Evolutionary conservation across 1,140 invertebrate genomes (phyloP).

Genomic region (Epicauta chinensis): DNA sequence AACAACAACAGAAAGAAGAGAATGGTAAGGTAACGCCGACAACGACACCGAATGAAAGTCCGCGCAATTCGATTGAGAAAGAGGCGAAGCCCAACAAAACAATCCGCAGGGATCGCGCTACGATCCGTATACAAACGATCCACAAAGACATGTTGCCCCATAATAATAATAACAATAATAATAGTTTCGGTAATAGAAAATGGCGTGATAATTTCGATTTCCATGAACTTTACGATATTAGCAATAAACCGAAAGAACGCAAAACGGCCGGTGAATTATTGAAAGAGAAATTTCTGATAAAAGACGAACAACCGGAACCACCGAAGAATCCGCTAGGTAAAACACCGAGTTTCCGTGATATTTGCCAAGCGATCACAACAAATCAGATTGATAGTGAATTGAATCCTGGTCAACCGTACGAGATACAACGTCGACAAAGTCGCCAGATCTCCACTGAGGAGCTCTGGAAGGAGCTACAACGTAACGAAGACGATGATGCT

Average conservation of each 20-base stretch:
- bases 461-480: conserved; percentile 37
- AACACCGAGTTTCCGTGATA: conserved; percentile 48
- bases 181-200: conserved; percentile 35
- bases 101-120: conserved; percentile 61
- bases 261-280: conserved; percentile 65
- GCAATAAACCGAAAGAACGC: conserved; percentile 38
- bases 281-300: conserved; percentile 67
- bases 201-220: conserved; percentile 58
- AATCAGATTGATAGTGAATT: conserved; percentile 47
- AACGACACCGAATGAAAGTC: conserved; percentile 34
- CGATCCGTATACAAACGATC: conserved; percentile 61
- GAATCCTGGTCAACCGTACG: conserved; percentile 45
- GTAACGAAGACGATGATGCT: conserved; percentile 46
- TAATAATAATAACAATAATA: conserved; percentile 37
- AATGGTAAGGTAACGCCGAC: not conserved
- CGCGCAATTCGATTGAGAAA: conserved; percentile 21
- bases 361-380: conserved; percentile 48
- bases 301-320: conserved; percentile 37
- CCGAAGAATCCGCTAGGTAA: conserved; percentile 35
- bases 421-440: conserved; percentile 33
- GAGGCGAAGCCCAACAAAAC: conserved; percentile 45
- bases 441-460: conserved; percentile 34
- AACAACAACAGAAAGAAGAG: conserved; percentile 7
- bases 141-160: conserved; percentile 32
- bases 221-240: conserved; percentile 40